phyloP scores from a whole-genome alignment of 2,888 invertebrate species.

The Noctua comes region DNA sequence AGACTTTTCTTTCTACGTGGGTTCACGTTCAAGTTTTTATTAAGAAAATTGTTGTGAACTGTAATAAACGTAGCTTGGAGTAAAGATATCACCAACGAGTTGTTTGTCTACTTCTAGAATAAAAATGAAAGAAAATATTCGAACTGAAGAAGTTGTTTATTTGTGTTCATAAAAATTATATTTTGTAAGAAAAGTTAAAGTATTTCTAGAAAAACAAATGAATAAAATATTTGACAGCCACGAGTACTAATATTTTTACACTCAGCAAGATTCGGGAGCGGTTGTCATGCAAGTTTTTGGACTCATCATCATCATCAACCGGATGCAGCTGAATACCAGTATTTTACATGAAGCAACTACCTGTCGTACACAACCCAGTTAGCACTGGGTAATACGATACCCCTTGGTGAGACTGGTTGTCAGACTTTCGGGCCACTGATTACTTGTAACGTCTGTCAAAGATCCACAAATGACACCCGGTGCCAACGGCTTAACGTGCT shows the following conservation, averaged over 20 bases:
- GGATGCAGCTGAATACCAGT: not conserved
- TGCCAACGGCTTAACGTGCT: no score
- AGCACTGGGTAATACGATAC: not conserved
- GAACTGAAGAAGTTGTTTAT: not conserved
- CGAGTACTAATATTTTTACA: not conserved
- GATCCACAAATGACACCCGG: not conserved
- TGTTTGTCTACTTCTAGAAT: constrained; percentile 20
- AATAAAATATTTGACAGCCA: not conserved
- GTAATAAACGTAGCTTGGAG: constrained; percentile 8
- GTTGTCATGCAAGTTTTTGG: not conserved
- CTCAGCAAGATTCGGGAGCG: not conserved
- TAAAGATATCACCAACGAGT: not conserved
- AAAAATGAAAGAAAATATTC: not conserved
- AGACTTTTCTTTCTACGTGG: not conserved
- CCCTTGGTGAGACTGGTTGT: not conserved
- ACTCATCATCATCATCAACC: no score
- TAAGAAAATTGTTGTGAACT: constrained; percentile 27
- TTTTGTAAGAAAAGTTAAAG: not conserved
- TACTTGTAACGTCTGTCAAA: not conserved
- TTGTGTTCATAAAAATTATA: not conserved
- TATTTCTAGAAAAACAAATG: not conserved
- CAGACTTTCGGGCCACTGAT: not conserved
- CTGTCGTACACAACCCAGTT: not conserved
- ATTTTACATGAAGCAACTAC: not conserved
- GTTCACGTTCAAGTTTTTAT: constrained; percentile 19